A percentile compares a stretch with the other conserved stretches of the same genome.
Conservation (phyloP, 2,888 invertebrate species). For the Chymomyza procnemis region DNA sequence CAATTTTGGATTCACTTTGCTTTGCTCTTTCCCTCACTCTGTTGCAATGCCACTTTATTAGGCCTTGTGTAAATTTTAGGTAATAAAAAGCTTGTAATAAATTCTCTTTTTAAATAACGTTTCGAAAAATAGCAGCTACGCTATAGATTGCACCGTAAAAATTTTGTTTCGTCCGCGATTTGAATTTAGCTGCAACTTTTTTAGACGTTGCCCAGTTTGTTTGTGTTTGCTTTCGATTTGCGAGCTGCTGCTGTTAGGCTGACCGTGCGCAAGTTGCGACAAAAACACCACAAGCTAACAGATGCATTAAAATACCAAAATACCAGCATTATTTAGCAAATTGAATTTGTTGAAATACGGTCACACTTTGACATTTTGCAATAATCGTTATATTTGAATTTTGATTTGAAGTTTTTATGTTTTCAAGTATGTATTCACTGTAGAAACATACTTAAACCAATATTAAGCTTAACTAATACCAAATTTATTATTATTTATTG, state of each 20-base stretch:
- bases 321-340: too few species aligned
- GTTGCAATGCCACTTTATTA: conserved; percentile 31
- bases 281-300: neutral
- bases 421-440: too few species aligned
- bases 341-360: too few species aligned
- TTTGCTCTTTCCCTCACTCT: too few species aligned
- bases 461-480: too few species aligned
- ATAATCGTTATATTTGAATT: too few species aligned
- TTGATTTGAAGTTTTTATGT: too few species aligned
- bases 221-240: conserved; percentile 33
- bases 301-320: neutral
- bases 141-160: neutral
- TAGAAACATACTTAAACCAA: too few species aligned
- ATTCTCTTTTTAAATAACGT: neutral
- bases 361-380: too few species aligned
- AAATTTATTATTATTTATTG: too few species aligned
- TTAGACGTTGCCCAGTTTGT: conserved; percentile 12
- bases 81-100: neutral
- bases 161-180: neutral
- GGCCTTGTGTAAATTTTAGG: too few species aligned
- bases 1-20: conserved; percentile 19
- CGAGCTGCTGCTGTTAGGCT: conserved; percentile 8
- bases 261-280: neutral
- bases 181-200: neutral
- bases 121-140: neutral